Conservation (phyloP, 2,888 invertebrate species). For the Blastobasis adustella region DNA sequence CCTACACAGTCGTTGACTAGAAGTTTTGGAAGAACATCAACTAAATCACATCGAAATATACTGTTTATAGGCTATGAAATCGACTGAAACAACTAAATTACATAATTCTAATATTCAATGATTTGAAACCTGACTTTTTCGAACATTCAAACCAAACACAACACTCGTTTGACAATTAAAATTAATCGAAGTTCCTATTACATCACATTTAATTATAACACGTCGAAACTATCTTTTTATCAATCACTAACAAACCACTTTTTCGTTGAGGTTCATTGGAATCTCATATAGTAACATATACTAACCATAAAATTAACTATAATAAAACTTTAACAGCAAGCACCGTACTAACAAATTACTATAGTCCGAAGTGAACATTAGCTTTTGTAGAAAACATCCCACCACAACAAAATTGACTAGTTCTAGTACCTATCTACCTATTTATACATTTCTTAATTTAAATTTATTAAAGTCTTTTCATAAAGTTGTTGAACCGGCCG, state of each 20-base stretch:
- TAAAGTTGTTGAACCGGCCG: constrained; percentile 65
- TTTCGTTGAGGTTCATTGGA: constrained; percentile 54
- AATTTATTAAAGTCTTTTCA: constrained; percentile 62
- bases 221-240: constrained; percentile 12
- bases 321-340: constrained; percentile 63
- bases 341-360: constrained; percentile 59
- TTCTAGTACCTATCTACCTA: constrained; percentile 64
- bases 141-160: constrained; percentile 9
- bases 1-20: constrained; percentile 60
- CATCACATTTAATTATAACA: constrained; percentile 19
- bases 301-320: constrained; percentile 32
- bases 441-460: constrained; percentile 45
- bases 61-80: constrained; percentile 35
- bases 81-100: constrained; percentile 28
- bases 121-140: constrained; percentile 52
- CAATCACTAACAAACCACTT: constrained; percentile 36
- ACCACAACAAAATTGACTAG: constrained; percentile 72
- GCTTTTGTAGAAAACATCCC: constrained; percentile 65
- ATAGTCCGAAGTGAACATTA: constrained; percentile 54
- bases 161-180: constrained; percentile 5
- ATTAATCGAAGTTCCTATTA: constrained; percentile 8
- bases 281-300: constrained; percentile 34
- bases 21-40: constrained; percentile 27
- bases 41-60: too few relatives aligned
- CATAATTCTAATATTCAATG: constrained; percentile 49